phyloP scores from a whole-genome alignment of 2,888 invertebrate species.

The Griposia aprilina region DNA sequence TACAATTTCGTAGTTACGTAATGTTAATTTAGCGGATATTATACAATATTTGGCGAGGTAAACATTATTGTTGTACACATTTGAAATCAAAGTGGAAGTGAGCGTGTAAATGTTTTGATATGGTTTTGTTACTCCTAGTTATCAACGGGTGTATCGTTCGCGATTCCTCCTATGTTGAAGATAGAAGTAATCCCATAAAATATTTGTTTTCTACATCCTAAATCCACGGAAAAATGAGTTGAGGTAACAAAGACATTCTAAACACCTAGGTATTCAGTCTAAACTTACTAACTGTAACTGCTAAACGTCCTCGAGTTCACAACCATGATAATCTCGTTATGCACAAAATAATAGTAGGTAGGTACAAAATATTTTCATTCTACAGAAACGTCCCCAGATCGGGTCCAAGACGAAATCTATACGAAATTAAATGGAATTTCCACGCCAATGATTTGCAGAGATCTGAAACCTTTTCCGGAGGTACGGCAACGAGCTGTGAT shows the following conservation, averaged over 20 bases:
- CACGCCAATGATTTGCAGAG: slow-evolving; percentile 78
- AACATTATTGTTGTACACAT: slow-evolving; percentile 35
- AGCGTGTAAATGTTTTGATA: slow-evolving; percentile 27
- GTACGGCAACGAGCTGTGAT: slow-evolving; percentile 74
- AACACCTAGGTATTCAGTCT: not conserved
- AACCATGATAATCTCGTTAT: slow-evolving; percentile 9
- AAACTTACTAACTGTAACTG: not conserved
- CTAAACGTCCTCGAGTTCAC: not conserved
- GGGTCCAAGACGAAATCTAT: slow-evolving; percentile 72
- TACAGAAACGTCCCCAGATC: slow-evolving; percentile 51
- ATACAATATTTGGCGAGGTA: slow-evolving; percentile 37
- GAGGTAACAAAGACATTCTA: not conserved
- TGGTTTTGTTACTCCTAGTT: slow-evolving; percentile 7
- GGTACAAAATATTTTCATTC: slow-evolving; percentile 27
- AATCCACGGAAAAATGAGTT: not conserved
- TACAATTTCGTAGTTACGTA: slow-evolving; percentile 36
- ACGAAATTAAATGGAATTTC: slow-evolving; percentile 86
- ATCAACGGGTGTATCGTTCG: not conserved
- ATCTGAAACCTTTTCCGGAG: slow-evolving; percentile 79
- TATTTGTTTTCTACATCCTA: not conserved
- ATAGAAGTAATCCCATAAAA: not conserved
- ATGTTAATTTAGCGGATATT: slow-evolving; percentile 42
- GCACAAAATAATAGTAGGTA: slow-evolving; percentile 4
- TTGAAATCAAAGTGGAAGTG: slow-evolving; percentile 44
- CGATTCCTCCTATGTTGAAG: slow-evolving; percentile 1